Evolutionary conservation across 2,797 vertebrate genomes (phyloP), one percentile per base, ranked within the genome.

Genomic region (Hirundo rustica): DNA sequence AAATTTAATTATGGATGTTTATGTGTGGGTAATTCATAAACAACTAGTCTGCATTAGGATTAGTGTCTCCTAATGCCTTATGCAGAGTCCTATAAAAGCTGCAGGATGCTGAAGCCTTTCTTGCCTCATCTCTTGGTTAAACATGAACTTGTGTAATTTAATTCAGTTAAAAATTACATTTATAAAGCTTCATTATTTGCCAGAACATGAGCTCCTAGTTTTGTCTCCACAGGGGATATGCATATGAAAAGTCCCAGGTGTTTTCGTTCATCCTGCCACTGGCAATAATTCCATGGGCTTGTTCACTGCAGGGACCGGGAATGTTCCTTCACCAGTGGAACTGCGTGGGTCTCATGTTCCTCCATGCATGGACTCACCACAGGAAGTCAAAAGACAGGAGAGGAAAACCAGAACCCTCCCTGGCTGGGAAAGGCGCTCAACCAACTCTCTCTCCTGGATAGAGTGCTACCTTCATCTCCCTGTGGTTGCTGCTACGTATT

Each of bases 1-100:
- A 74, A 92, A 84, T 89, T 60, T 93, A 94, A 89, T 95, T 91
- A 82, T 22, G n/a, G 10, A 16, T 92, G 58, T 84, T 81, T 85
- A 81, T 80, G 36, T 66, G 44, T 30, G 45, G 26, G 45, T 86
- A 88, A 70, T 60, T 91, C 48, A 88, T 51, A 93, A 95, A 95
- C 36, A 88, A 70, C 45, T 40, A 42, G 62, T 50, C 38, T 85
- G 64, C 40, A 38, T 38, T 38, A 54, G 62, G 47, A 89, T 73
- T 82, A 83, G 53, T 19, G 18, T 51, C 47, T 93, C 77, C 42
- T 71, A 72, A 53, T n/a, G 47, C n/a, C 71, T 79, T 83, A 40
- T 25, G 23, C 45, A 67, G 21, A 74, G 74, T 42, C 53, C 80
- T 61, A 9, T 48, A 85, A 90, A 92, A 86, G 42, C 67, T 75